Evolutionary conservation across 1,140 invertebrate species (phyloP).

Genomic region (Laupala kohalensis): DNA sequence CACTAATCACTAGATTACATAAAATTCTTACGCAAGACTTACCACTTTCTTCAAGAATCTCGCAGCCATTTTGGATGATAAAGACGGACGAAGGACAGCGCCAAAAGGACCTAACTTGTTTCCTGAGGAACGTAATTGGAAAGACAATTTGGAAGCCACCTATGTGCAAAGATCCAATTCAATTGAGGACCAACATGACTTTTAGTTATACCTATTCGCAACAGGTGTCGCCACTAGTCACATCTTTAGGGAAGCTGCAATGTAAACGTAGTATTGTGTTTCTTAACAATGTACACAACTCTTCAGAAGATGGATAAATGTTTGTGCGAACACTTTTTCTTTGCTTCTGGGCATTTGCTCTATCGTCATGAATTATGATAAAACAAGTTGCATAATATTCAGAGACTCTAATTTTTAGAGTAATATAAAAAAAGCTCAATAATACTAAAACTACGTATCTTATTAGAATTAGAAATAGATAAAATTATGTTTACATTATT

Average conservation of each 20-base stretch:
- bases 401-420: no score
- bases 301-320: neutral
- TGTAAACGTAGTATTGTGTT: neutral
- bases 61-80: conserved; percentile 2
- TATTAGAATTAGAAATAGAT: no score
- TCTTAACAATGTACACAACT: neutral
- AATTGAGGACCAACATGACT: neutral
- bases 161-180: neutral
- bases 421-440: no score
- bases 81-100: neutral
- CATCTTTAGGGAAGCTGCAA: neutral
- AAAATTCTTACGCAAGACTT: neutral
- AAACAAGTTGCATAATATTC: no score
- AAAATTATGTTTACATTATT: no score
- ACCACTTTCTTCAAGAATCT: conserved; percentile 2
- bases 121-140: neutral
- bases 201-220: neutral
- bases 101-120: neutral
- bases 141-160: neutral
- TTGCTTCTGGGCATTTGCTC: no score
- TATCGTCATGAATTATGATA: no score
- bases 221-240: neutral
- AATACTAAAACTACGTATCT: no score
- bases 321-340: neutral
- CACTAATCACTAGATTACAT: neutral